Percentiles rank a stretch among this genome's conserved stretches.
Conservation (phyloP, 2,888 invertebrate genomes). For the Drosophila limbata region DNA sequence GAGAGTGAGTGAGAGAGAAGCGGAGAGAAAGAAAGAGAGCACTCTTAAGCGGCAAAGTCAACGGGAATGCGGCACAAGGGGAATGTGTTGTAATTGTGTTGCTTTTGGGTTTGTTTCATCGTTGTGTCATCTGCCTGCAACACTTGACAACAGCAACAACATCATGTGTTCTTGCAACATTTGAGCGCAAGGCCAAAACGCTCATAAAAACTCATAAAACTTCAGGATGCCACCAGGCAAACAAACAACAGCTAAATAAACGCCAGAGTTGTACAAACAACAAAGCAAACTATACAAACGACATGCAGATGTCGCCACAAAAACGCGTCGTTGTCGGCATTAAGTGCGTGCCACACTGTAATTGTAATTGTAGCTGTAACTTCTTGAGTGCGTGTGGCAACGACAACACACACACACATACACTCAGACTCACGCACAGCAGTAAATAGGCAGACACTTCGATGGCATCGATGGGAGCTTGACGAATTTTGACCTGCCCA, state of each 20-base stretch:
- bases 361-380: constrained; percentile 60
- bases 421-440: constrained; percentile 7
- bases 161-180: constrained; percentile 43
- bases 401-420: constrained; percentile 24
- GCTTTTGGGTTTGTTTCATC: constrained; percentile 16
- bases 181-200: constrained; percentile 43
- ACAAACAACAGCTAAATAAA: constrained; percentile 52
- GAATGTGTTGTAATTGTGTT: constrained; percentile 68
- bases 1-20: background rate
- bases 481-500: background rate
- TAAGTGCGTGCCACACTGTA: constrained; percentile 53
- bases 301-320: constrained; percentile 44
- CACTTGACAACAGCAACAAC: constrained; percentile 35
- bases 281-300: constrained; percentile 50
- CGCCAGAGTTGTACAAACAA: constrained; percentile 23
- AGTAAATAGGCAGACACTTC: constrained; percentile 39
- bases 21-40: constrained; percentile 5
- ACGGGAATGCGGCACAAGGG: constrained; percentile 51
- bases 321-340: constrained; percentile 10
- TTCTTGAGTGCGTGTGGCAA: constrained; percentile 65
- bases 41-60: constrained; percentile 52
- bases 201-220: constrained; percentile 70
- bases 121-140: constrained; percentile 44
- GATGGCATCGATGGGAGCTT: constrained; percentile 45
- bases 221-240: constrained; percentile 45